Percentiles rank a stretch among this genome's conserved stretches.
These are phyloP conservation scores for Stictocephala bisonia DNA, from an alignment of 2,888 invertebrate species.

Conservation along the genomic window DNA sequence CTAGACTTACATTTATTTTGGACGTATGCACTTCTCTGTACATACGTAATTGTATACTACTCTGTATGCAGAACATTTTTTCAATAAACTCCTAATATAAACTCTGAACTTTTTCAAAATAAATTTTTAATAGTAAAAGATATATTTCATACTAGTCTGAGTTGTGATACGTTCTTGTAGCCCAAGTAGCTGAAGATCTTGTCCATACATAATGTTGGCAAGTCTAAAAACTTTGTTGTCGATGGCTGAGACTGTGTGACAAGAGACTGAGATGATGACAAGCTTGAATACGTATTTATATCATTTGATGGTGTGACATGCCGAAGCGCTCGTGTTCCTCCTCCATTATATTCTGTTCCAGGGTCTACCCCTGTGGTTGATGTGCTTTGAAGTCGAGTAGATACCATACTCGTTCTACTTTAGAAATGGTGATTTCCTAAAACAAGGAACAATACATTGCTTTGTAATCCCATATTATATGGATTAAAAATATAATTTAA, in stretches of 20 bases:
- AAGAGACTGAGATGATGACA: neutral
- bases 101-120: too few species aligned
- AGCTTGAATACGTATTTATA: neutral
- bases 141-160: conserved; percentile 77
- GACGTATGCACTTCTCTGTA: too few species aligned
- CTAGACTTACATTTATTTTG: too few species aligned
- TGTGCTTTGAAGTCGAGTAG: conserved; percentile 76
- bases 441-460: too few species aligned
- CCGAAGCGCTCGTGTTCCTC: neutral
- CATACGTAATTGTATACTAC: too few species aligned
- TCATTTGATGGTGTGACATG: neutral
- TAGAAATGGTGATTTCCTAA: too few species aligned
- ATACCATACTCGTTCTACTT: conserved; percentile 61
- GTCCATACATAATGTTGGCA: conserved; percentile 84
- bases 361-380: conserved; percentile 66
- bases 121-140: neutral
- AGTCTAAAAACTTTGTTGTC: conserved; percentile 70
- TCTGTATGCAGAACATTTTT: too few species aligned
- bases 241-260: conserved; percentile 25
- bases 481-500: too few species aligned
- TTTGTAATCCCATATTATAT: too few species aligned
- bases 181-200: conserved; percentile 81
- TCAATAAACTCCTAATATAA: too few species aligned
- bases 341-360: conserved; percentile 50
- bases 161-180: conserved; percentile 81